Evolutionary conservation across 2,888 invertebrate genomes (phyloP).

Genomic region (Ecliptopera silaceata): DNA sequence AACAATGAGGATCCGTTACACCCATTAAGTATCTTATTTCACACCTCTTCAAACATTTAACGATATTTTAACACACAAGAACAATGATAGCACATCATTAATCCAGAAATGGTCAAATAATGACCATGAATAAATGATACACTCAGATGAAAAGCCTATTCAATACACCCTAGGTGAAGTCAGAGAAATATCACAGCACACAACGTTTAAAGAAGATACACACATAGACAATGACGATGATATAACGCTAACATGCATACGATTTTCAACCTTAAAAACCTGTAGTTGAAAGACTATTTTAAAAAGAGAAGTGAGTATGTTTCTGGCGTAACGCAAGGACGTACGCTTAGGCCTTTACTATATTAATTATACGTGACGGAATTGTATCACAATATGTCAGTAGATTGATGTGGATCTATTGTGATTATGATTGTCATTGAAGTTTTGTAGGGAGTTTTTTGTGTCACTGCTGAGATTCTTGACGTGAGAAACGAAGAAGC

Average conservation of each 20-base stretch:
- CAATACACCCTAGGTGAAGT: constrained; percentile 40
- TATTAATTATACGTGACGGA: constrained; percentile 76
- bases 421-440: constrained; percentile 39
- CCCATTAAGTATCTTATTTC: constrained; percentile 74
- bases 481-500: constrained; percentile 33
- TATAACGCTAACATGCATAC: neutral
- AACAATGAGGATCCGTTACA: constrained; percentile 64
- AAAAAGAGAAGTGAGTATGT: neutral
- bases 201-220: neutral
- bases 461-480: constrained; percentile 19
- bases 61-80: constrained; percentile 66
- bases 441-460: constrained; percentile 33
- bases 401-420: constrained; percentile 55
- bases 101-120: constrained; percentile 81
- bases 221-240: neutral
- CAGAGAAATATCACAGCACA: neutral
- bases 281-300: neutral
- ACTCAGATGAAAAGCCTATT: constrained; percentile 56
- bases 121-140: constrained; percentile 81
- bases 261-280: neutral
- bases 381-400: constrained; percentile 72
- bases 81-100: constrained; percentile 79
- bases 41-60: constrained; percentile 71
- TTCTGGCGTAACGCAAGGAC: constrained; percentile 62
- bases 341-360: constrained; percentile 58